Base-by-base conservation (phyloP, 1,140 invertebrate species). In the Lucilia sericata region DNA sequence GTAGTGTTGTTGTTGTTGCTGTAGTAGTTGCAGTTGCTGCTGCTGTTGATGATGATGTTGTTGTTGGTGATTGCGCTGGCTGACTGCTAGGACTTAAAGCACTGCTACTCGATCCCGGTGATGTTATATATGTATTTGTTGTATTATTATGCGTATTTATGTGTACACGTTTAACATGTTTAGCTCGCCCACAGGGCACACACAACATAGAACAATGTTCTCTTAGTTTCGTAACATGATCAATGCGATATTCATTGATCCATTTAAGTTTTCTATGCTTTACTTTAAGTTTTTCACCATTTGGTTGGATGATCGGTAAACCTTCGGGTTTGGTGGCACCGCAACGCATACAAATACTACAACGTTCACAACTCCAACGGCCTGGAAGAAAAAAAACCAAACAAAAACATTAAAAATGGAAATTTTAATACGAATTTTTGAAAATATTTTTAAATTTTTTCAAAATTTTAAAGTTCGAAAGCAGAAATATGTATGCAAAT, bases 351-450 rank as follows among this genome's bases (percentile, higher is more conserved):
- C 96, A 96, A 51, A 95, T 89, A 10, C 95, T 94, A 90, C 96
- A 97, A 85, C 95, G 94, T 85, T 94, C 93, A 92, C 98, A 99
- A 87, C 97, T 96, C 97, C 97, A 99, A 30, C 96, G 94, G 14
- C 97, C 93, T 93, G 85, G 8, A 75, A 19, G 82, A 30, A 30
- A 30, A 30, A 30, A 3, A 30, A 30, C 1, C 1, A 30, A 30
- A 30, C 1, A 30, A 30, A 30, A 30, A 30, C 1, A 2, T 30
- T 3, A 30, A 30, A 30, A 30, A 1, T 30, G 25, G 1, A 30
- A 30, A 30, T 30, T 30, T 30, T 30, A 30, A 30, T 2, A 30
- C 25, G 1, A 30, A 30, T 30, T 30, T 2, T 30, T 2, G 25
- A 30, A 30, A 30, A 30, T 30, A 30, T 30, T 30, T 3, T 30